Evolutionary conservation across 2,888 invertebrate genomes (phyloP).

Genomic region (Drosophila suboccidentalis): DNA sequence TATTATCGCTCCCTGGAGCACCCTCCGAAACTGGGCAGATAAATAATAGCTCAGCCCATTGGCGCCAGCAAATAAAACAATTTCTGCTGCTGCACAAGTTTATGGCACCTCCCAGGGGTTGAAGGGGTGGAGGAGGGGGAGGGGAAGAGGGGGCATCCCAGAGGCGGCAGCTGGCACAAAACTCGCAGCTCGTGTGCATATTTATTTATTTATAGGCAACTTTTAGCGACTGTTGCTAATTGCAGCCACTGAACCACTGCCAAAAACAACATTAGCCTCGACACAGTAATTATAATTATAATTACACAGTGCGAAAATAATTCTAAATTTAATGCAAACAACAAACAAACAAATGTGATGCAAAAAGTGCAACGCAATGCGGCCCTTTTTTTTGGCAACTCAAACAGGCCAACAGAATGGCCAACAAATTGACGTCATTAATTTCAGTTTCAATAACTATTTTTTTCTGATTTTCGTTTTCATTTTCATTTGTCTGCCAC

Average conservation of each 20-base stretch:
- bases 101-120: conserved; percentile 3
- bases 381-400: conserved; percentile 44
- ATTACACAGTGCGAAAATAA: conserved; percentile 15
- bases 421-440: conserved; percentile 59
- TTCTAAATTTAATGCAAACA: conserved; percentile 36
- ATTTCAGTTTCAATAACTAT: conserved; percentile 38
- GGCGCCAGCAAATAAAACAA: conserved; percentile 30
- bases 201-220: conserved; percentile 31
- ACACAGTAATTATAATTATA: conserved; percentile 69
- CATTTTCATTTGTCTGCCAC: conserved; percentile 18
- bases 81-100: conserved; percentile 11
- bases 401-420: not conserved
- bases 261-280: conserved; percentile 50
- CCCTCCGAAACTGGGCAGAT: not conserved
- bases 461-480: conserved; percentile 11
- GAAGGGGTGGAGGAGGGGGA: not conserved
- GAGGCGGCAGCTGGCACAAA: conserved; percentile 7
- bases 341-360: not conserved
- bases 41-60: conserved; percentile 11
- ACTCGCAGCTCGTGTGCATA: conserved; percentile 52
- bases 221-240: conserved; percentile 40
- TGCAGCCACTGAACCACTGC: conserved; percentile 26
- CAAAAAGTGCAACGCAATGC: not conserved
- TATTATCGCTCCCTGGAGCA: conserved; percentile 16
- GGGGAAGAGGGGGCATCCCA: not conserved